Evolutionary conservation across 2,888 invertebrate species (phyloP).

Genomic region (Cactoblastis cactorum): DNA sequence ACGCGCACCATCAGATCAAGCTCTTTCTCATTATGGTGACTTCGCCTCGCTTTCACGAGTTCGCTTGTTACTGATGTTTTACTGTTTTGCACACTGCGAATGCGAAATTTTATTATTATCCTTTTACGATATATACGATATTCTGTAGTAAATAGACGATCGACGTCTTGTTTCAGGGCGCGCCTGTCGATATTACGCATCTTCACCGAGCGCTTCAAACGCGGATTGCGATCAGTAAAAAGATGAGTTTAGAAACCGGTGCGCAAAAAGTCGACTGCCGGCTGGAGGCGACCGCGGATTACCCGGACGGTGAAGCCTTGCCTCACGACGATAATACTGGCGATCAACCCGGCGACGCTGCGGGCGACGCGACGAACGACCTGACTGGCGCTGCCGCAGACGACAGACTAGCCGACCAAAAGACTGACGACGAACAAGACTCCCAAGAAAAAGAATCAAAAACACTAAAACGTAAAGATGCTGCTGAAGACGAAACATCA

Average conservation of each 20-base stretch:
- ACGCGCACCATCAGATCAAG: no score
- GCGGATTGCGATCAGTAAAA: constrained; percentile 53
- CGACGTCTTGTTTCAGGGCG: constrained; percentile 46
- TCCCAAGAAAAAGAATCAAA: constrained; percentile 43
- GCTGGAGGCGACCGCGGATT: constrained; percentile 51
- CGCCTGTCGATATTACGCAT: constrained; percentile 59
- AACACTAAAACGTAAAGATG: constrained; percentile 60
- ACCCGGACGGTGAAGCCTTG: constrained; percentile 38
- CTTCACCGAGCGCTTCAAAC: constrained; percentile 52
- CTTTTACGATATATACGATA: no score
- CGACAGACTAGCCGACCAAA: constrained; percentile 37
- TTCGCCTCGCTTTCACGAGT: no score
- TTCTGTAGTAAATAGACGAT: neutral
- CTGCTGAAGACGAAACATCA: constrained; percentile 51
- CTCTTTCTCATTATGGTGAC: constrained; percentile 88
- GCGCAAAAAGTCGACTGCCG: constrained; percentile 59
- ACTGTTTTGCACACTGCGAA: no score
- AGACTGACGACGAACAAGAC: constrained; percentile 48
- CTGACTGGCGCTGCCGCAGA: constrained; percentile 19
- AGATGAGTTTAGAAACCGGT: constrained; percentile 34
- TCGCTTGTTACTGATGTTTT: no score
- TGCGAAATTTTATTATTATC: neutral
- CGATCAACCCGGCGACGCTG: constrained; percentile 29
- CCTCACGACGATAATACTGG: constrained; percentile 24
- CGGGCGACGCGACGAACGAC: constrained; percentile 29